These are phyloP conservation scores for Smutsia gigantea DNA, from an alignment of 2,797 vertebrate genomes.

Conservation along the genomic window DNA sequence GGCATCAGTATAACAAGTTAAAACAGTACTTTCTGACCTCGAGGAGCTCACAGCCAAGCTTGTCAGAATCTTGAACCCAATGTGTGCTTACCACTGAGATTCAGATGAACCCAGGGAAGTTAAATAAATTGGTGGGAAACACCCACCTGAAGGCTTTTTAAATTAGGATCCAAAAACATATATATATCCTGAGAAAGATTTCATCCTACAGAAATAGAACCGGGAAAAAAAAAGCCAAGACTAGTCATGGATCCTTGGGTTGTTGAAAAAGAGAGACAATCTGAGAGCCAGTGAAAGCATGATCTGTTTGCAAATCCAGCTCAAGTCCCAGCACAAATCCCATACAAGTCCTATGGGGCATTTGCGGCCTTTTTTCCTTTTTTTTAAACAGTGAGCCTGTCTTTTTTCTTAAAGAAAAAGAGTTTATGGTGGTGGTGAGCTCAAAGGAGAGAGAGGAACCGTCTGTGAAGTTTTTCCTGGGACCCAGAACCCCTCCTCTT, in stretches of 20 bases:
- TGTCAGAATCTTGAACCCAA: background rate
- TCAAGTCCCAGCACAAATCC: background rate
- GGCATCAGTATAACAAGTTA: background rate
- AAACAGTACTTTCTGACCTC: background rate
- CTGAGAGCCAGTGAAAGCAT: background rate
- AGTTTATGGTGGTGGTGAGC: background rate
- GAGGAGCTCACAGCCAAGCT: background rate
- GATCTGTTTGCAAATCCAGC: background rate
- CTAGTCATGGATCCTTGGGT: background rate
- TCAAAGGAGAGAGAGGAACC: background rate
- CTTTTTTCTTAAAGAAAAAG: slow-evolving; percentile 24
- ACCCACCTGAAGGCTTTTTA: background rate
- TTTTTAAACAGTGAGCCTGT: background rate
- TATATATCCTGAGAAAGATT: background rate
- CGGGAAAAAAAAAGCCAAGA: background rate
- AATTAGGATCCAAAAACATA: background rate
- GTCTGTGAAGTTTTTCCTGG: background rate
- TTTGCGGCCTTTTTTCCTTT: background rate
- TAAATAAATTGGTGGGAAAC: background rate
- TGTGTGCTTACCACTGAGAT: background rate
- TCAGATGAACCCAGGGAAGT: background rate
- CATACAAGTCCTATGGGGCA: background rate
- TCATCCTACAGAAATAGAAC: background rate
- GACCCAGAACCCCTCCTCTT: background rate
- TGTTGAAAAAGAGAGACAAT: background rate